Percentiles rank a stretch among this genome's conserved stretches.
Conservation (phyloP, 2,888 invertebrate species). For the Pecten maximus region DNA sequence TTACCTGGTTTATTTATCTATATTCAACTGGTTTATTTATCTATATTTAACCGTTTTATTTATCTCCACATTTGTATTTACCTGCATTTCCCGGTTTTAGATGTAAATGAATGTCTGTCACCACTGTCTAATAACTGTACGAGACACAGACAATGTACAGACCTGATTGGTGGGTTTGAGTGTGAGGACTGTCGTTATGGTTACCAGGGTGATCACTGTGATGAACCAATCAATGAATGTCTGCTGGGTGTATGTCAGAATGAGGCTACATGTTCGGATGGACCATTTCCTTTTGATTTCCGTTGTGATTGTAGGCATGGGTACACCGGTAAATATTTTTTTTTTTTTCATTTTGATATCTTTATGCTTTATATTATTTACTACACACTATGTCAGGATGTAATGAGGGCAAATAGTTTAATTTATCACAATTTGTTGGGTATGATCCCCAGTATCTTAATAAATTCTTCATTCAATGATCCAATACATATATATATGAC, state of each 20-base stretch:
- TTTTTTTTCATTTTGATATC: not conserved
- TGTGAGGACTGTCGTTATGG: constrained; percentile 12
- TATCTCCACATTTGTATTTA: too few relatives aligned
- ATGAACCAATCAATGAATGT: constrained; percentile 40
- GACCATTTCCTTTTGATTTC: constrained; percentile 35
- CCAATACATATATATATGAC: too few relatives aligned
- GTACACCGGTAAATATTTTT: constrained; percentile 23
- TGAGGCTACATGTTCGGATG: constrained; percentile 35
- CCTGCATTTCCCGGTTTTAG: not conserved
- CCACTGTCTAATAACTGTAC: not conserved
- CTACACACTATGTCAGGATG: too few relatives aligned
- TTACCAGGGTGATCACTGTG: constrained; percentile 35
- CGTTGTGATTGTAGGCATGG: not conserved
- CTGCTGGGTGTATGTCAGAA: constrained; percentile 17
- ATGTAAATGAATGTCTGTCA: not conserved
- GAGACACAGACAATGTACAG: not conserved
- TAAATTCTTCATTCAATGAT: too few relatives aligned
- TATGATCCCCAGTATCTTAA: too few relatives aligned
- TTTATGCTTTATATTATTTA: too few relatives aligned
- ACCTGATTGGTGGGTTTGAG: constrained; percentile 15
- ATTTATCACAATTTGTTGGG: too few relatives aligned
- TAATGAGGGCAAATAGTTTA: too few relatives aligned
- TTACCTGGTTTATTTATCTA: too few relatives aligned
- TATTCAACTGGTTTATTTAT: too few relatives aligned
- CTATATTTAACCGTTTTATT: too few relatives aligned